A percentile compares a stretch with the other conserved stretches of the same genome.
These are phyloP conservation scores for Falco concolor DNA, from an alignment of 2,797 vertebrate genomes.

Conservation along the genomic window DNA sequence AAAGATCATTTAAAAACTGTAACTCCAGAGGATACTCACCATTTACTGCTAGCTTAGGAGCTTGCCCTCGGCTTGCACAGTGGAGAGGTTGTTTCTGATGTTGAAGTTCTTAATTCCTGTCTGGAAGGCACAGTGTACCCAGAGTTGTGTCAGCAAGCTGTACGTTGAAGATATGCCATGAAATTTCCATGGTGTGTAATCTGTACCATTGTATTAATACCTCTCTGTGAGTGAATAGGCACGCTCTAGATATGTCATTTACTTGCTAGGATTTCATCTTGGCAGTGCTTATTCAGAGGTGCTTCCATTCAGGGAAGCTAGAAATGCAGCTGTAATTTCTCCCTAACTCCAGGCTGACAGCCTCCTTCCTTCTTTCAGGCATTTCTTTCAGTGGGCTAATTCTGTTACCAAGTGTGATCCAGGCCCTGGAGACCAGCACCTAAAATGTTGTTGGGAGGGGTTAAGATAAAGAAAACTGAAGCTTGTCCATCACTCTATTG, in stretches of 20 bases:
- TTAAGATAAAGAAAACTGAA: background rate
- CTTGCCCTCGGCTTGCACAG: background rate
- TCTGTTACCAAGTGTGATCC: background rate
- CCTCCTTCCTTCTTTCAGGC: background rate
- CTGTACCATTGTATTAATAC: background rate
- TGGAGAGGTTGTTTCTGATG: background rate
- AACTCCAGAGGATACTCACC: background rate
- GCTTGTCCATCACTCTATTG: background rate
- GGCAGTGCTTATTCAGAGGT: background rate
- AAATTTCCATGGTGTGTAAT: background rate
- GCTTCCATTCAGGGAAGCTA: background rate
- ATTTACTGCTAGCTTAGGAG: background rate
- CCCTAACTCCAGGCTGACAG: background rate
- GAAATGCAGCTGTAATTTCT: slow-evolving; percentile 7
- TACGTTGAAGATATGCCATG: background rate
- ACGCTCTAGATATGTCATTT: background rate
- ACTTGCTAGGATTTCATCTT: background rate
- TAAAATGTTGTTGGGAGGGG: background rate
- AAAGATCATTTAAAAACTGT: background rate
- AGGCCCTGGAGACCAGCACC: background rate
- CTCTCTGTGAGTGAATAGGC: background rate
- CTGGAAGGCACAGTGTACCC: background rate
- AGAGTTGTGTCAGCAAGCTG: background rate
- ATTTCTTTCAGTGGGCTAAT: background rate
- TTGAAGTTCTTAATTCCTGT: background rate